Evolutionary conservation across 2,797 vertebrate species (phyloP).

Genomic region (Tangara arthus): DNA sequence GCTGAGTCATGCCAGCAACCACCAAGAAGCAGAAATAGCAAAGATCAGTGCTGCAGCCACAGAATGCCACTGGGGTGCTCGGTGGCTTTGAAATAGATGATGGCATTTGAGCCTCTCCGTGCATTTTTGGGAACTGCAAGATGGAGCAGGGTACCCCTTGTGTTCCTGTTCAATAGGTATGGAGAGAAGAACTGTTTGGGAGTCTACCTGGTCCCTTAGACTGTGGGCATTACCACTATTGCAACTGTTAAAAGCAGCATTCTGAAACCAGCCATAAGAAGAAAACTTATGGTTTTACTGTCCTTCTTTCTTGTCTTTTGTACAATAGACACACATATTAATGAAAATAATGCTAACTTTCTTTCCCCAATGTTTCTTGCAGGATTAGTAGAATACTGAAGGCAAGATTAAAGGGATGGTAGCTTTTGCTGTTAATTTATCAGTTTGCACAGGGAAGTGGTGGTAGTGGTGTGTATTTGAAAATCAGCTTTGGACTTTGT

Average conservation of each 20-base stretch:
- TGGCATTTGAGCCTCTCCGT: neutral
- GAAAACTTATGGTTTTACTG: neutral
- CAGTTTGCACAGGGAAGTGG: neutral
- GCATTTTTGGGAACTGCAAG: neutral
- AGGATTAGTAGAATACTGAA: neutral
- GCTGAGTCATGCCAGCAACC: conserved; percentile 19
- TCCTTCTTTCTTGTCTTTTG: neutral
- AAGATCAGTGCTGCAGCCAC: neutral
- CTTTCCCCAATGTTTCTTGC: neutral
- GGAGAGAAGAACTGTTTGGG: neutral
- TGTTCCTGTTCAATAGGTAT: neutral
- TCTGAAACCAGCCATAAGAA: neutral
- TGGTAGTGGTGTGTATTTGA: neutral
- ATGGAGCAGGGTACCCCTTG: neutral
- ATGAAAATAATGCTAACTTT: neutral
- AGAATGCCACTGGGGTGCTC: neutral
- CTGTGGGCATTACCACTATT: neutral
- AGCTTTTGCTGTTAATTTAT: neutral
- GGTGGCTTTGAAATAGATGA: neutral
- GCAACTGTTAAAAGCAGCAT: neutral
- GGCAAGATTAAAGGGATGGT: neutral
- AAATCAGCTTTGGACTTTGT: neutral
- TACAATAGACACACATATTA: neutral
- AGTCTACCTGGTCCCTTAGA: neutral
- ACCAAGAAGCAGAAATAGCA: neutral